These are phyloP conservation scores for Acipenser ruthenus DNA, from an alignment of 2,797 vertebrate genomes.

Conservation along the genomic window DNA sequence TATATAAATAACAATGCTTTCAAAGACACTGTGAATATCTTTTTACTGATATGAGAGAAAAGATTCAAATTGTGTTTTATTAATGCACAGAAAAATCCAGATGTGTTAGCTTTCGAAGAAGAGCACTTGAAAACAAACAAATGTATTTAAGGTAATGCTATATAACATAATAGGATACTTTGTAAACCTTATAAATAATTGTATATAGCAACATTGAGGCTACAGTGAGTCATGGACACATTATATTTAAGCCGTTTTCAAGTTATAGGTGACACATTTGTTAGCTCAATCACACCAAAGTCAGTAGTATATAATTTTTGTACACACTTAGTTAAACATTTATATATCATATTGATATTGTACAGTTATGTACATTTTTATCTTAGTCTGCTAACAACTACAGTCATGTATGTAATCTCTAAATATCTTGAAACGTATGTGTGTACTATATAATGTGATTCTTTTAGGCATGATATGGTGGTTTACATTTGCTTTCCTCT, in stretches of 20 bases:
- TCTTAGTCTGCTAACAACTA: conserved; percentile 39
- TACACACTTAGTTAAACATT: conserved; percentile 56
- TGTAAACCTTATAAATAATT: too few relatives aligned
- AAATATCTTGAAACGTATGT: conserved; percentile 22
- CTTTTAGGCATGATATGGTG: conserved; percentile 40
- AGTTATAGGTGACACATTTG: conserved; percentile 13
- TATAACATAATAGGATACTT: too few relatives aligned
- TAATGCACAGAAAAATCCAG: too few relatives aligned
- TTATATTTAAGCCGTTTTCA: conserved; percentile 28
- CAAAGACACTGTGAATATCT: too few relatives aligned
- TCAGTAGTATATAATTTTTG: conserved; percentile 50
- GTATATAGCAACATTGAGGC: too few relatives aligned
- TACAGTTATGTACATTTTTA: conserved; percentile 52
- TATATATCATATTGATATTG: conserved; percentile 81
- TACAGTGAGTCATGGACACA: too few relatives aligned
- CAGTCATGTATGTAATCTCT: conserved; percentile 41
- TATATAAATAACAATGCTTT: too few relatives aligned
- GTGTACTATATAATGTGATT: conserved; percentile 28
- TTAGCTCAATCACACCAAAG: conserved; percentile 63
- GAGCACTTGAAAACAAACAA: too few relatives aligned
- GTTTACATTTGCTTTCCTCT: conserved; percentile 21
- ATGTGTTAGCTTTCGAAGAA: too few relatives aligned
- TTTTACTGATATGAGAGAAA: too few relatives aligned
- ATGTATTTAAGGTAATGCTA: too few relatives aligned
- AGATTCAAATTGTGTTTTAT: too few relatives aligned